Evolutionary conservation across 2,797 vertebrate species (phyloP).

Genomic region (Poeciliopsis presidionis): DNA sequence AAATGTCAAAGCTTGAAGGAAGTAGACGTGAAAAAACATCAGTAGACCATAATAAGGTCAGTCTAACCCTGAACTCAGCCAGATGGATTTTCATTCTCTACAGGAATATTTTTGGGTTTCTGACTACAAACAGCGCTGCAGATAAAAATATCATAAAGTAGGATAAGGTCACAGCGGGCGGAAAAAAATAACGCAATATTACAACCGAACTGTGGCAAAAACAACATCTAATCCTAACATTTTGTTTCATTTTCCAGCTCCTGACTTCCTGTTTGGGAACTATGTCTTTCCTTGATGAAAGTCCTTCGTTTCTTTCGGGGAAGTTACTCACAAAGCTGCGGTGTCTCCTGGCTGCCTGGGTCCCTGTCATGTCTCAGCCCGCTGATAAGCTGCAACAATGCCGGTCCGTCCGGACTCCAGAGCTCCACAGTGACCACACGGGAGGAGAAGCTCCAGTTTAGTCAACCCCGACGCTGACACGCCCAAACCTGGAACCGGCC

Average conservation of each 20-base stretch:
- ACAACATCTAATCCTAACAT: slow-evolving; percentile 1
- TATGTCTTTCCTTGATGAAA: neutral
- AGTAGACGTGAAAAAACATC: neutral
- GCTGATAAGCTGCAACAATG: slow-evolving; percentile 51
- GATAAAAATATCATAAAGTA: slow-evolving; percentile 63
- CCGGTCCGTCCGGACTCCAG: slow-evolving; percentile 48
- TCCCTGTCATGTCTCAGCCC: slow-evolving; percentile 73
- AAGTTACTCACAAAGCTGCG: slow-evolving; percentile 76
- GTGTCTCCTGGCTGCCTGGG: slow-evolving; percentile 63
- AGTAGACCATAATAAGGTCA: slow-evolving; percentile 26
- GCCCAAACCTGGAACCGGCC: slow-evolving; percentile 12
- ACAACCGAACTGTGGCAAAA: neutral
- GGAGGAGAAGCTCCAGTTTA: neutral
- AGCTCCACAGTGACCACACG: slow-evolving; percentile 39
- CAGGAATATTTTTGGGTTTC: slow-evolving; percentile 50
- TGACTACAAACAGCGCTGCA: slow-evolving; percentile 21
- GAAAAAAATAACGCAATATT: neutral
- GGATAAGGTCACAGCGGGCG: slow-evolving; percentile 59
- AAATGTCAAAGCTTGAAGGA: neutral
- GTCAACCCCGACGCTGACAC: slow-evolving; percentile 14
- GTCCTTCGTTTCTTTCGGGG: slow-evolving; percentile 9
- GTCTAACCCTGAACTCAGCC: slow-evolving; percentile 4
- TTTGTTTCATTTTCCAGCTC: neutral
- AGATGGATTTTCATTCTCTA: slow-evolving; percentile 33
- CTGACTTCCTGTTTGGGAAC: slow-evolving; percentile 34